These are phyloP conservation scores for Pectinophora gossypiella DNA, from an alignment of 1,140 invertebrate genomes.

Conservation along the genomic window DNA sequence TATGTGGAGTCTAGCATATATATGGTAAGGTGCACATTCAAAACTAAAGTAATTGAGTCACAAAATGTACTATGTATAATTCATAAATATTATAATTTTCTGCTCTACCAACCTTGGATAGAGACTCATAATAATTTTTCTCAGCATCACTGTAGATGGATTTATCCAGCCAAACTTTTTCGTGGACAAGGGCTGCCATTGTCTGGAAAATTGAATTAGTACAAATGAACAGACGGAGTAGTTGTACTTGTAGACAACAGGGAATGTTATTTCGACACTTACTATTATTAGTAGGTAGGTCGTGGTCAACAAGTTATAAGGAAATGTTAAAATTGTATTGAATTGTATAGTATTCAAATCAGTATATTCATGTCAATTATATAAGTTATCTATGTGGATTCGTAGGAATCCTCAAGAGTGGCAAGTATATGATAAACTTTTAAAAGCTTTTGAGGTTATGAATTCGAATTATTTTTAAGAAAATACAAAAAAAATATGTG, in stretches of 20 bases:
- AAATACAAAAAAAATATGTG: neutral
- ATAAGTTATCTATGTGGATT: too few relatives aligned
- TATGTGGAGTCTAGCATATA: neutral
- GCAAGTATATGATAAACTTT: too few relatives aligned
- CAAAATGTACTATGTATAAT: neutral
- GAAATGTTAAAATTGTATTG: too few relatives aligned
- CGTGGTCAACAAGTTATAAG: too few relatives aligned
- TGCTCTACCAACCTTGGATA: constrained; percentile 72
- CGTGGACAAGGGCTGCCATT: constrained; percentile 59
- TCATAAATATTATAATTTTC: neutral
- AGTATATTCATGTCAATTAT: too few relatives aligned
- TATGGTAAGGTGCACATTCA: neutral
- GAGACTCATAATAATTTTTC: constrained; percentile 76
- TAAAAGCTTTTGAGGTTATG: constrained; percentile 7
- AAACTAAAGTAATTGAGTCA: neutral
- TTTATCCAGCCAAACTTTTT: constrained; percentile 79
- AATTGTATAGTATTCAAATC: too few relatives aligned
- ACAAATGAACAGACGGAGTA: too few relatives aligned
- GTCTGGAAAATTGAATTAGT: constrained; percentile 31
- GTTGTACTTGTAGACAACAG: too few relatives aligned
- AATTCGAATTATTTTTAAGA: neutral
- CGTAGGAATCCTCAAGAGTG: too few relatives aligned
- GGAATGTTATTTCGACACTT: too few relatives aligned
- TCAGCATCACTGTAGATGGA: constrained; percentile 79
- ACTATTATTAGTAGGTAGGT: too few relatives aligned